Conservation (phyloP, 2,113 vertebrate genomes). For the Lethenteron camtschaticum region DNA sequence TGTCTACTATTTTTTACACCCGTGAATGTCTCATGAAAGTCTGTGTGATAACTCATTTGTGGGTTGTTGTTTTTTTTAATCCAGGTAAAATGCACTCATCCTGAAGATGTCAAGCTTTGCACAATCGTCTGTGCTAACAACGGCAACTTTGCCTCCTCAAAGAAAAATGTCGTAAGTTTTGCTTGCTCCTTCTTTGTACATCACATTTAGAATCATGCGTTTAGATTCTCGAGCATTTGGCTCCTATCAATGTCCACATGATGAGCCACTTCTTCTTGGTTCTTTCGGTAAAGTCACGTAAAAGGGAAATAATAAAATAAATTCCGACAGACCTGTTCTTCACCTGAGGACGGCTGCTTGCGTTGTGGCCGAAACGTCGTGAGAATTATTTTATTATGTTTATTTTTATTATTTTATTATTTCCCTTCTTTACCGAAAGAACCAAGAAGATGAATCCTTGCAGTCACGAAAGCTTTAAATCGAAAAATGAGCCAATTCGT, state of each 20-base stretch:
- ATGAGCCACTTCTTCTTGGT: background rate
- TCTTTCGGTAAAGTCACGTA: too few relatives aligned
- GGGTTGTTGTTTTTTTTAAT: constrained; percentile 22
- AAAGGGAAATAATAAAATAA: too few relatives aligned
- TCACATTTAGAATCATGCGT: background rate
- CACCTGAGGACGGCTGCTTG: too few relatives aligned
- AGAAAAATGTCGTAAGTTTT: constrained; percentile 70
- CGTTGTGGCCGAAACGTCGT: too few relatives aligned
- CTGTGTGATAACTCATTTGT: constrained; percentile 7
- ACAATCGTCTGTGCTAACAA: constrained; percentile 82
- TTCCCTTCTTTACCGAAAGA: too few relatives aligned
- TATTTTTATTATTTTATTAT: too few relatives aligned
- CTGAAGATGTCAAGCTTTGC: constrained; percentile 89
- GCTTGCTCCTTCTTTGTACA: background rate
- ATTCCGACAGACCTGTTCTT: too few relatives aligned
- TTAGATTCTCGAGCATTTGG: background rate
- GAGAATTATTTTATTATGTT: too few relatives aligned
- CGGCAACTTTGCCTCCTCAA: constrained; percentile 79
- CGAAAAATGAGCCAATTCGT: background rate
- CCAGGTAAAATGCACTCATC: constrained; percentile 87
- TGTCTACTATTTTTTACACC: too few relatives aligned
- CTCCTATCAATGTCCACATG: background rate
- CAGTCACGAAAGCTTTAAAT: too few relatives aligned
- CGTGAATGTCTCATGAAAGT: too few relatives aligned
- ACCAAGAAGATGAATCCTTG: too few relatives aligned